Percentiles rank a stretch among this genome's conserved stretches.
Conservation (phyloP, 1,140 invertebrate species). For the Ips nitidus region DNA sequence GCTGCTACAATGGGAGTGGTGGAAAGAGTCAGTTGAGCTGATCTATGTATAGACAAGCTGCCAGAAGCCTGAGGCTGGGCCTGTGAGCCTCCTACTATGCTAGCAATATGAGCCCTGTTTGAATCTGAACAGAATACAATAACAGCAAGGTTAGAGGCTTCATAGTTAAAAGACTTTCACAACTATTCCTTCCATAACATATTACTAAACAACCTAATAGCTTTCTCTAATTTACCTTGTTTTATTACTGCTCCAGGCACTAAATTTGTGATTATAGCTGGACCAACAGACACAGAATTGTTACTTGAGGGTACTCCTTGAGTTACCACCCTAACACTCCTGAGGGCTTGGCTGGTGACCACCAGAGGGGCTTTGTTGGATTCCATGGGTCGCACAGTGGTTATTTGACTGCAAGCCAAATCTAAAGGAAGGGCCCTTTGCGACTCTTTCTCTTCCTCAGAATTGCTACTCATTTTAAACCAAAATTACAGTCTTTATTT, state of each 20-base stretch:
- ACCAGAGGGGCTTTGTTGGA: conserved; percentile 46
- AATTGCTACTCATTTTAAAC: conserved; percentile 48
- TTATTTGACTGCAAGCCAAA: conserved; percentile 47
- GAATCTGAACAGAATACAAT: conserved; percentile 32
- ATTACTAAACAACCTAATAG: no score
- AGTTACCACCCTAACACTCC: conserved; percentile 48
- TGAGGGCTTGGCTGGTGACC: conserved; percentile 46
- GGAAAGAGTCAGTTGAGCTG: conserved; percentile 49
- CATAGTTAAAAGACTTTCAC: no score
- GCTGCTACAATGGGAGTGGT: conserved; percentile 39
- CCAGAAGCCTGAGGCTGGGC: conserved; percentile 40
- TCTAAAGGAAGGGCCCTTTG: conserved; percentile 49
- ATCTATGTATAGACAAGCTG: conserved; percentile 45
- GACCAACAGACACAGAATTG: conserved; percentile 39
- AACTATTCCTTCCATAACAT: no score
- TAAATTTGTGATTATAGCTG: conserved; percentile 50
- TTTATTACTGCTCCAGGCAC: conserved; percentile 49
- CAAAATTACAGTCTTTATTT: conserved; percentile 4
- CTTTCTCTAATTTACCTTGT: conserved; percentile 40
- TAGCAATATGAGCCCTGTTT: conserved; percentile 42
- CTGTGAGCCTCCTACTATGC: conserved; percentile 40
- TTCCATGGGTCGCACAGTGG: conserved; percentile 45
- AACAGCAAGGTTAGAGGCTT: conserved; percentile 15
- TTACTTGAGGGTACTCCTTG: conserved; percentile 36
- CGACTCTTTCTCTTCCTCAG: conserved; percentile 50